These are phyloP conservation scores for Eptesicus fuscus DNA, from an alignment of 2,113 vertebrate species.

Conservation along the genomic window DNA sequence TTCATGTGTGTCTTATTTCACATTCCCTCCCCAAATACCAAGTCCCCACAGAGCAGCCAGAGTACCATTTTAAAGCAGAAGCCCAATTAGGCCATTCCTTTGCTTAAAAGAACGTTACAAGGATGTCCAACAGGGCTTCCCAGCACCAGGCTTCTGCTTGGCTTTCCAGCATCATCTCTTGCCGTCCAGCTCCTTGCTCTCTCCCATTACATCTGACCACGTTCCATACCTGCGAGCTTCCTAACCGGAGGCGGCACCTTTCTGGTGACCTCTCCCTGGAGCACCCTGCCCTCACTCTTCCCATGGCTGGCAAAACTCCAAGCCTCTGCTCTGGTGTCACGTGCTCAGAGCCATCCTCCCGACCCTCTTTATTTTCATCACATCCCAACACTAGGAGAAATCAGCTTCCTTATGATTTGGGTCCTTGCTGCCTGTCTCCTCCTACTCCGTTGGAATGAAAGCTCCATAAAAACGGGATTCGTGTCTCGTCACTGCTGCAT, in stretches of 20 bases:
- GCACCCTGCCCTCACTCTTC: background rate
- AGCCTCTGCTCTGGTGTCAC: background rate
- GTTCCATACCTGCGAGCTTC: background rate
- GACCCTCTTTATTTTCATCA: background rate
- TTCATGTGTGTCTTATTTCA: background rate
- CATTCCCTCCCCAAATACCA: background rate
- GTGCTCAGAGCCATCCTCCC: background rate
- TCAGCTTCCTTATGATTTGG: background rate
- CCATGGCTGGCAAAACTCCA: background rate
- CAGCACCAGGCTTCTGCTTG: background rate
- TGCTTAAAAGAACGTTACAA: background rate
- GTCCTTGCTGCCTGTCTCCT: background rate
- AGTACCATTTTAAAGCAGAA: background rate
- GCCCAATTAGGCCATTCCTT: background rate
- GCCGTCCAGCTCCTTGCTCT: background rate
- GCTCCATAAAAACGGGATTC: background rate
- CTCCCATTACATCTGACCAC: background rate
- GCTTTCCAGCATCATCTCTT: background rate
- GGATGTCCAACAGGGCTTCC: background rate
- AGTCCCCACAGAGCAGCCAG: background rate
- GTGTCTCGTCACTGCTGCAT: background rate
- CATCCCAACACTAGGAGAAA: background rate
- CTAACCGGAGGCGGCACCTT: background rate
- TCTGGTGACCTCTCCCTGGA: background rate
- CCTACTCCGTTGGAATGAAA: background rate